A percentile compares a stretch with the other conserved stretches of the same genome.
Evolutionary conservation across 1,140 invertebrate species (phyloP).

Genomic region (Lordiphosa collinella): DNA sequence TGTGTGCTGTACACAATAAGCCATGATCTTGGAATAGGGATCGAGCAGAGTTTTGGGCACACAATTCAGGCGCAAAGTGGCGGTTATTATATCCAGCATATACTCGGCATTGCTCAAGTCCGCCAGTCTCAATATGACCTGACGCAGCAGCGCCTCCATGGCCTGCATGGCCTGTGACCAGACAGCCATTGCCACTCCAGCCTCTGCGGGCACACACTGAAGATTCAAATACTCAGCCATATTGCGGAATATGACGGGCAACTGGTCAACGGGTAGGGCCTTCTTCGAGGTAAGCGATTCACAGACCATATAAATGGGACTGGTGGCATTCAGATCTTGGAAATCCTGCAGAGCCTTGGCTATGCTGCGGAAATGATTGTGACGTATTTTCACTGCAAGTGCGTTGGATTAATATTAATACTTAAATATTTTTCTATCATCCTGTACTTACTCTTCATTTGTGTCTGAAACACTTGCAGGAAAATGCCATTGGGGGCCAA

Average conservation of each 20-base stretch:
- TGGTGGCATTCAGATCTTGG: slow-evolving; percentile 96
- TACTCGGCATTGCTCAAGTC: slow-evolving; percentile 88
- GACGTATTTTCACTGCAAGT: slow-evolving; percentile 64
- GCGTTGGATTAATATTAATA: neutral
- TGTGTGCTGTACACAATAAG: slow-evolving; percentile 93
- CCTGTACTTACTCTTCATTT: slow-evolving; percentile 85
- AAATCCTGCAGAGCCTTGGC: slow-evolving; percentile 97
- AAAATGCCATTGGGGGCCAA: slow-evolving; percentile 97
- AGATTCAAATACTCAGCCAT: slow-evolving; percentile 90
- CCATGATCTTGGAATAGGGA: slow-evolving; percentile 97
- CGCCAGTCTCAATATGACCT: slow-evolving; percentile 87
- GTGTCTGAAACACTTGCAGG: slow-evolving; percentile 96
- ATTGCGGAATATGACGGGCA: slow-evolving; percentile 90
- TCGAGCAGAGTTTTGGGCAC: slow-evolving; percentile 88
- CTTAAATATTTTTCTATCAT: too few species aligned
- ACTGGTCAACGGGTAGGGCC: slow-evolving; percentile 87
- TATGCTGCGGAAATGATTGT: slow-evolving; percentile 94
- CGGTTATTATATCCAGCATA: slow-evolving; percentile 91
- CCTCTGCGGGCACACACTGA: slow-evolving; percentile 93
- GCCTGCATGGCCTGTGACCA: slow-evolving; percentile 92
- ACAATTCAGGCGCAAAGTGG: slow-evolving; percentile 91
- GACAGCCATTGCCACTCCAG: slow-evolving; percentile 84
- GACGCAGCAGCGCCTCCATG: slow-evolving; percentile 92
- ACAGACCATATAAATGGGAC: slow-evolving; percentile 93
- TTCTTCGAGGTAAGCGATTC: slow-evolving; percentile 96